Percentiles rank a stretch among this genome's conserved stretches.
Evolutionary conservation across 2,888 invertebrate species (phyloP).

Genomic region (Drosophila kokeensis): DNA sequence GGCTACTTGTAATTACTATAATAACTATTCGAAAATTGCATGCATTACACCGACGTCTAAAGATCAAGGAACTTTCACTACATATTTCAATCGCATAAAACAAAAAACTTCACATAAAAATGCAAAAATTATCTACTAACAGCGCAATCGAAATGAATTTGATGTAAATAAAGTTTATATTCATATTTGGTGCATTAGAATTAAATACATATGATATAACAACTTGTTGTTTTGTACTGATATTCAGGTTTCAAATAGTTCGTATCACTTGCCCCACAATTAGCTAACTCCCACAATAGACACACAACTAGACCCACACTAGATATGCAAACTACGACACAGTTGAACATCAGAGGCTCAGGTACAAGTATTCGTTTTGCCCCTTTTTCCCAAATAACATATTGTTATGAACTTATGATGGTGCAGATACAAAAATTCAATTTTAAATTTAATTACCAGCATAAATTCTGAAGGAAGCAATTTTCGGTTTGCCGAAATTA

Average conservation of each 20-base stretch:
- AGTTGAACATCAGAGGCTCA: constrained; percentile 70
- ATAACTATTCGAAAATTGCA: constrained; percentile 60
- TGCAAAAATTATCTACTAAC: not conserved
- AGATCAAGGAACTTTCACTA: constrained; percentile 70
- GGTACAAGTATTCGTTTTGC: constrained; percentile 61
- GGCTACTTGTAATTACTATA: constrained; percentile 62
- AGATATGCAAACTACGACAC: constrained; percentile 30
- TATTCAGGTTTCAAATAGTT: constrained; percentile 66
- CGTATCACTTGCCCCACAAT: constrained; percentile 52
- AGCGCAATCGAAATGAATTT: constrained; percentile 16
- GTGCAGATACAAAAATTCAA: constrained; percentile 30
- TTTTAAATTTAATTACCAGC: not conserved
- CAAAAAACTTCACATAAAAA: constrained; percentile 1
- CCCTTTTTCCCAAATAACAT: constrained; percentile 11
- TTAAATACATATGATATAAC: constrained; percentile 36
- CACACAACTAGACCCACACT: constrained; percentile 15
- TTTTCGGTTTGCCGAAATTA: not conserved
- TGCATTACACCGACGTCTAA: constrained; percentile 52
- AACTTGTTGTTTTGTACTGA: constrained; percentile 71
- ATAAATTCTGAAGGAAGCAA: not conserved
- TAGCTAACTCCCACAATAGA: constrained; percentile 19
- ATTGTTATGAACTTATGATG: constrained; percentile 17
- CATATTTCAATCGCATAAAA: constrained; percentile 19
- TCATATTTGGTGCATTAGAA: constrained; percentile 5
- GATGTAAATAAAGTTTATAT: constrained; percentile 15